Base-by-base conservation (phyloP, 2,797 vertebrate genomes). In the Epinephelus awoara region DNA sequence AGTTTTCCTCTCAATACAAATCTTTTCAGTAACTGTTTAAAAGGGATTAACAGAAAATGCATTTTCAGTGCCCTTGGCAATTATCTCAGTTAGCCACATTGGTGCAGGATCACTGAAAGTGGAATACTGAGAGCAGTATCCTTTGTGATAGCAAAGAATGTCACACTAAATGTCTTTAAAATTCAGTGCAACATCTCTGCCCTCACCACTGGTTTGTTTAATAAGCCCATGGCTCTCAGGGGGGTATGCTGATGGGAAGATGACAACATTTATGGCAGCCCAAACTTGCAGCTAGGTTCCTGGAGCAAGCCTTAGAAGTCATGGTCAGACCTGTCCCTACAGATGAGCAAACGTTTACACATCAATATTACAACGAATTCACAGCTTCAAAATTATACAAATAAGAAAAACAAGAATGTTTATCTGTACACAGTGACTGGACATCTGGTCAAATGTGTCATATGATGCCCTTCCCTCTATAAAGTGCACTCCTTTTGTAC, bases 301-400 rank as follows among this genome's bases (percentile, higher is more conserved):
- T 47, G 25, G 62, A 77, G 38, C 46, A 8, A 80, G 44, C 50
- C 65, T 34, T 11, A 21, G 7, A 25, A 47, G 29, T 68, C 25
- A 13, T 40, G 67, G 38, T 67, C 18, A 55, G 14, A 75, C 57
- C 49, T 51, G 21, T 52, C 52, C 59, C 42, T 55, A 59, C 42
- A 56, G 5, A 84, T 38, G 66, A 79, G 58, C 80, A 89, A 83
- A 93, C 89, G 93, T 92, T 90, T 91, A 92, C 91, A 94, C 80
- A 76, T 77, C 88, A 92, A 90, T 91, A 91, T 89, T 92, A 93
- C 89, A 93, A 77, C 84, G 82, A 88, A 86, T 94, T 95, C 93
- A 95, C 95, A 95, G 93, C 86, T 94, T 95, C 75, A 82, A 94
- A 94, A 94, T 86, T 84, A 89, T 84, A 92, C 79, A 82, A 88